These are phyloP conservation scores for Bombyx mori DNA, from an alignment of 1,140 invertebrate species.

Conservation along the genomic window ASM3026992v2 NC_085115.1:14610001-14610500, in stretches of 20 bases:
- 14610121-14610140: too few species aligned
- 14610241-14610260: too few species aligned
- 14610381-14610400: conserved; percentile 50
- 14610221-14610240: conserved; percentile 1
- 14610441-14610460: neutral
- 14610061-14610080: too few species aligned
- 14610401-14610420: conserved; percentile 48
- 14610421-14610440: conserved; percentile 37
- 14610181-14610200: neutral
- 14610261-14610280: conserved; percentile 23
- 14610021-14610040: too few species aligned
- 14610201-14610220: neutral
- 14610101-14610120: too few species aligned
- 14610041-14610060: too few species aligned
- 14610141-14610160: too few species aligned
- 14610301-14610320: conserved; percentile 33
- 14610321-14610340: conserved; percentile 36
- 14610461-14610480: too few species aligned
- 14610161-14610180: too few species aligned
- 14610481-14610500: too few species aligned
- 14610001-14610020: too few species aligned
- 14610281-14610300: conserved; percentile 49
- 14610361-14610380: conserved; percentile 40
- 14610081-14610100: too few species aligned
- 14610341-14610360: conserved; percentile 40